Percentiles rank a stretch among this genome's conserved stretches.
These are phyloP conservation scores for Hozukius guyotensis DNA, from an alignment of 2,797 vertebrate genomes.

Conservation along the genomic window DNA sequence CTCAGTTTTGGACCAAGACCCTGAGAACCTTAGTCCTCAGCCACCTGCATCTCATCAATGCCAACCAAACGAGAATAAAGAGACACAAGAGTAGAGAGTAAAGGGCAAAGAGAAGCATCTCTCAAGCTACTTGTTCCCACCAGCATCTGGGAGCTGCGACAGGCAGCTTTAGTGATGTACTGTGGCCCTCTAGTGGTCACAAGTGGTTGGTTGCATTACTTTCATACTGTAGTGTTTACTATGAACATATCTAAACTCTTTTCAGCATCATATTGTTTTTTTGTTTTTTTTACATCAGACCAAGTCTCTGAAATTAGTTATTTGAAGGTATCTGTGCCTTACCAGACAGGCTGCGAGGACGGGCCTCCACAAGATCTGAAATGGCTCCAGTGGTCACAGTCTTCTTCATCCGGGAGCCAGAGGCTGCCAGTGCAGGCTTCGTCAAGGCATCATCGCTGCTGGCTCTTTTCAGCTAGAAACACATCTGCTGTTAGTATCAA, in stretches of 20 bases:
- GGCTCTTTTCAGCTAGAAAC: conserved; percentile 92
- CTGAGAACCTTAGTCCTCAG: conserved; percentile 26
- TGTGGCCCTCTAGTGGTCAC: conserved; percentile 77
- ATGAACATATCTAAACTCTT: background rate
- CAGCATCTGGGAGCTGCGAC: background rate
- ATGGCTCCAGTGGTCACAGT: conserved; percentile 91
- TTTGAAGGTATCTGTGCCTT: conserved; percentile 33
- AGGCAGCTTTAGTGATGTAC: conserved; percentile 11
- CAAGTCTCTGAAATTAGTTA: background rate
- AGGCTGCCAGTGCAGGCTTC: conserved; percentile 82
- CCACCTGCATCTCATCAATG: conserved; percentile 37
- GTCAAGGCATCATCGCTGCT: conserved; percentile 94
- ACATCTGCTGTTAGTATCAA: conserved; percentile 45
- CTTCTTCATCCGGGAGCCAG: conserved; percentile 90
- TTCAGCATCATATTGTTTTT: background rate
- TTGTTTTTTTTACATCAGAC: background rate
- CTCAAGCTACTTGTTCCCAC: background rate
- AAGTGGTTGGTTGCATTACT: background rate
- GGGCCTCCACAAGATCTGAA: conserved; percentile 89
- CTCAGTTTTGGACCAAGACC: conserved; percentile 31
- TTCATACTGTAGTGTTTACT: background rate
- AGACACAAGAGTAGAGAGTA: background rate
- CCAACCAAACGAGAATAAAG: conserved; percentile 17
- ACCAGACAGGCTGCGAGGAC: conserved; percentile 87
- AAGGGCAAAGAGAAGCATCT: background rate